Evolutionary conservation across 2,113 vertebrate genomes (phyloP), one percentile per base, ranked within the genome.

Genomic region (Tor tambroides): DNA sequence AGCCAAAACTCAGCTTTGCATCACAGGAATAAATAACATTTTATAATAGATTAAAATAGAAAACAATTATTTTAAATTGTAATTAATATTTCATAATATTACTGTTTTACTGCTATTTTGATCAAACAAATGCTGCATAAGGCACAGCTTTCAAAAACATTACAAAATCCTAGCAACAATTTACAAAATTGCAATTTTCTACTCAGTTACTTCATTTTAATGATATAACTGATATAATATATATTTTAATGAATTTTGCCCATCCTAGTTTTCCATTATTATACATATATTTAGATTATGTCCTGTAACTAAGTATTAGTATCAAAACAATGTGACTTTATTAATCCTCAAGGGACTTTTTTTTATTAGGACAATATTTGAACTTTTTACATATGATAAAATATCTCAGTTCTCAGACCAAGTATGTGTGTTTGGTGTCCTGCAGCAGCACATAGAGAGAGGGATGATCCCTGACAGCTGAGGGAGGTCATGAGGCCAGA

Each of bases 391-490:
- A 17, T 28, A 65, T 67, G 28, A 67, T 32, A 67, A 72, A 32
- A 38, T 23, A 38, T 72, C 4, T 38, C 35, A 11, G 9, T 38
- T 38, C 32, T 72, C 19, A 17, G 63, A 32, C 9, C 21, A 21
- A 23, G 4, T 12, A 12, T 74, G 46, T 54, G 51, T 41, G 51
- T 49, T 51, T 69, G 38, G 49, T 23, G 32, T 71, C 43, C 14
- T 26, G 41, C 30, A 6, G 69, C 32, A 72, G 32, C 19, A 23
- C 69, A 35, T 6, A 28, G 6, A 65, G 71, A 76, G 43, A 41
- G 56, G 19, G 49, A 59, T 78, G 59, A 28, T 46, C 12, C 61
- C 23, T n/a, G 77, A 72, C 49, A 85, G 87, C 76, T 80, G 61
- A 78, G 26, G 67, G 46, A 63, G 76, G 23, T 80, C 76, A 85